Percentiles rank a stretch among this genome's conserved stretches.
These are phyloP conservation scores for Thripadectes ignobilis DNA, from an alignment of 2,797 vertebrate species.

Conservation along the genomic window DNA sequence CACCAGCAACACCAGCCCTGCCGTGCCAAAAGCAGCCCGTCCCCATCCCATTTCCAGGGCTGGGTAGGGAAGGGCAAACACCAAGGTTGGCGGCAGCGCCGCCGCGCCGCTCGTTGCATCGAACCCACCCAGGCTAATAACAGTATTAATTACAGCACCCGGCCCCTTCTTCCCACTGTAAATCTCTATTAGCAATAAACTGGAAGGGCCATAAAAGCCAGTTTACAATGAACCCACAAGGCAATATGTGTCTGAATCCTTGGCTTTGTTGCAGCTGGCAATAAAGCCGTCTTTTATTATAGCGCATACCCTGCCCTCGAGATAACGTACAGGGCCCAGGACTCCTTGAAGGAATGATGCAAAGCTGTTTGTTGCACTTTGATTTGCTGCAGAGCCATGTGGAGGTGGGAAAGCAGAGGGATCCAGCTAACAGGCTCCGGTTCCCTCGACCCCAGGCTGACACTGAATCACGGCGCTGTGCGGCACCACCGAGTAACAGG, in stretches of 20 bases:
- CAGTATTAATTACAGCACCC: slow-evolving; percentile 9
- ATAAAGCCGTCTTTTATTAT: slow-evolving; percentile 53
- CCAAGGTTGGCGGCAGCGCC: background rate
- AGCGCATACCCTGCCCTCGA: slow-evolving; percentile 51
- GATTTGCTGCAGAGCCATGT: slow-evolving; percentile 14
- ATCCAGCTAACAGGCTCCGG: background rate
- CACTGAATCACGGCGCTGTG: background rate
- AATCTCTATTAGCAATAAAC: slow-evolving; percentile 58
- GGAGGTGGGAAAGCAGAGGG: background rate
- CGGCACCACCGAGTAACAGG: background rate
- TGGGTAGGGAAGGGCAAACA: background rate
- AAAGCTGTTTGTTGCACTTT: slow-evolving; percentile 53
- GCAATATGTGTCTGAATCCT: slow-evolving; percentile 33
- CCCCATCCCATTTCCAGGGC: background rate
- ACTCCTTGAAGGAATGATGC: slow-evolving; percentile 34
- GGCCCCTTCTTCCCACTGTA: slow-evolving; percentile 38
- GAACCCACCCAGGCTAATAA: slow-evolving; percentile 11
- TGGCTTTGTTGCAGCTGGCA: slow-evolving; percentile 56
- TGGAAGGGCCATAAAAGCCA: slow-evolving; percentile 34
- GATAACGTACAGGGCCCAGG: slow-evolving; percentile 45
- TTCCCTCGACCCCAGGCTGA: background rate
- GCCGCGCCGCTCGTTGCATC: rapidly evolving
- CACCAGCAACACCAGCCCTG: background rate
- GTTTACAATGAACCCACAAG: slow-evolving; percentile 15
- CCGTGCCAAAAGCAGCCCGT: background rate